Conservation (phyloP, 2,888 invertebrate species). For the Calameuta idolon region DNA sequence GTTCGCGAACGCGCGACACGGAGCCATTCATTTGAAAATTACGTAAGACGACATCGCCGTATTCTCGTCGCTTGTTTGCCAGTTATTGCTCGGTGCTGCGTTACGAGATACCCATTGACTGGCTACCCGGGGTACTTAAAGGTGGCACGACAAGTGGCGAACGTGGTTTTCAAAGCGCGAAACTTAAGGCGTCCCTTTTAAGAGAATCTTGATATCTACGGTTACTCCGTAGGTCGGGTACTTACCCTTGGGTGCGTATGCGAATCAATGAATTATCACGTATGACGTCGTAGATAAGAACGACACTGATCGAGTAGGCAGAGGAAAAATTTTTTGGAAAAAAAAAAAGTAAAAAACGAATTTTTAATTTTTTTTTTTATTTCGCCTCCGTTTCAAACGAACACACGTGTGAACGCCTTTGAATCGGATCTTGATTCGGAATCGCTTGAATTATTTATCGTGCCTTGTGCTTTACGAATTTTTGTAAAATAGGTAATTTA, state of each 20-base stretch:
- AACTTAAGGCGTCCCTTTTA: neutral
- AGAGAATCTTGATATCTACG: neutral
- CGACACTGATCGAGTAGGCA: too few species aligned
- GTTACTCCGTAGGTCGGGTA: neutral
- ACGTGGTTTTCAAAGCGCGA: neutral
- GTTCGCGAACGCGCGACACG: conserved; percentile 12
- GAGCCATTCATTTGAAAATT: conserved; percentile 32
- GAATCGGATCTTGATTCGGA: too few species aligned
- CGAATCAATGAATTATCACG: too few species aligned
- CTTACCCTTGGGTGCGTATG: neutral
- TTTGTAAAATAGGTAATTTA: too few species aligned
- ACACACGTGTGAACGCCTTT: too few species aligned
- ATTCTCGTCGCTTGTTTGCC: conserved; percentile 34
- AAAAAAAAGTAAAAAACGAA: too few species aligned
- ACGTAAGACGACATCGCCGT: conserved; percentile 36
- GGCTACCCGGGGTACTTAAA: conserved; percentile 16
- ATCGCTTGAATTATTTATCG: too few species aligned
- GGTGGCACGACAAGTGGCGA: conserved; percentile 25
- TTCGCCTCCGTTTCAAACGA: too few species aligned
- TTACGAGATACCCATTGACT: conserved; percentile 37
- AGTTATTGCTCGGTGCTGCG: conserved; percentile 34
- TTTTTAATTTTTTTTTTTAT: too few species aligned
- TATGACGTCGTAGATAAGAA: too few species aligned
- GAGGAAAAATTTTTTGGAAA: too few species aligned
- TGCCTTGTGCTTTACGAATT: too few species aligned